Evolutionary conservation across 2,888 invertebrate genomes (phyloP), one percentile per base, ranked within the genome.

Genomic region (Troides aeacus): DNA sequence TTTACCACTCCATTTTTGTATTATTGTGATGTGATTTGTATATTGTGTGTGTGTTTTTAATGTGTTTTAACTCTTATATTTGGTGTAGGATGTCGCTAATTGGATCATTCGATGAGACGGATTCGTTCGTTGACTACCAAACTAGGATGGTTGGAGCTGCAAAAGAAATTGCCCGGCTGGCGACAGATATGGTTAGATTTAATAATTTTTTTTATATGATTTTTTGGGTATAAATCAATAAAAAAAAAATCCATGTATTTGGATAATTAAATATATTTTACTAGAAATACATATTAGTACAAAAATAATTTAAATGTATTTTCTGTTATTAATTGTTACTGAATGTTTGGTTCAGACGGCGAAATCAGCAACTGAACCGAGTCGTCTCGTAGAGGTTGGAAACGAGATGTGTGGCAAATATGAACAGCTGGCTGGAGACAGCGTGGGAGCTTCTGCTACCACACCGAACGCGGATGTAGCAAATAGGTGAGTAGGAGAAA

Each of bases 81-180:
- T 56, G 15, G 24, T 68, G 10, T 84, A 93, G 94, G 72, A 93
- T 95, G 84, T 96, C 96, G 0, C 90, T 96, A 12, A 89, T 96
- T 71, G 95, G 96, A 2, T 94, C 95, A 0, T 95, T 94, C 77
- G 94, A 93, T 62, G 94, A 95, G 77, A 93, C 94, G 0, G 96
- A 96, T 74, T 95, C 95, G 62, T 99, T 97, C 86, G 99, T 98
- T 4, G 99, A 99, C 90, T 99, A 97, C 85, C 99, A 99, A 91
- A 98, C 99, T 0, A 94, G 98, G 72, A 99, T 99, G 99, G 98
- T 99, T 39, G 96, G 96, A 74, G 95, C 96, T 62, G 96, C 98
- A 36, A 99, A 99, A 89, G 98, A 99, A 86, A 98, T 99, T 74
- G 97, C 98, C 0, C 94, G 97, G 64, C 94, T 98, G 68, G 96